Base-by-base conservation (phyloP, 2,113 vertebrate species). In the Uria lomvia region DNA sequence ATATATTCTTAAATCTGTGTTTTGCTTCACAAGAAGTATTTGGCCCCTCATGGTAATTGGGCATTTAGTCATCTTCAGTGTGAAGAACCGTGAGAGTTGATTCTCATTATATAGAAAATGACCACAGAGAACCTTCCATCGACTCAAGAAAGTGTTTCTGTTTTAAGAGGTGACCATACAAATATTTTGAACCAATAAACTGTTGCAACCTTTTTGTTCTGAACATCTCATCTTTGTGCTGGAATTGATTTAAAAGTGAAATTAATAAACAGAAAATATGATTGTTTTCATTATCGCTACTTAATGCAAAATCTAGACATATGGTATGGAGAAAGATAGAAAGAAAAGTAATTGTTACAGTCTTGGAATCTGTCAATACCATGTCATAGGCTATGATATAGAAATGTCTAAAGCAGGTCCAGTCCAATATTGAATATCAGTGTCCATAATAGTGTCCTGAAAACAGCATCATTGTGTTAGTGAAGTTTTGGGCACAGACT, bases 1-100 rank as follows among this genome's bases (percentile, higher is more conserved):
- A 0, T 55, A 4, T 2, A 0, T 59, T 80, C 26, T 24, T 82
- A 52, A 85, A 50, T 56, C 6, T 1, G 0, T 47, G 34, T 58
- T 65, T 34, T 0, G 0, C 47, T 84, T 85, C 36, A 13, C 36
- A 12, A 38, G 12, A 49, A 27, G 19, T 34, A 1, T 78, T 68
- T 60, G 67, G 3, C 8, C 29, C 15, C 60, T 82, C 27, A 0
- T n/a, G 40, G 9, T 75, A n/a, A 11, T 6, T 22, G 24, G 10
- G 18, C 1, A 14, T 76, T 22, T 65, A 27, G 27, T 66, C 23
- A 6, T 38, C 38, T 38, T 38, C 38, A 47, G 6, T 4, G 43
- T 49, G 58, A 56, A 65, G 34, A 85, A 43, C 15, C 2, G 0
- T 11, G 65, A 36, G 18, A 6, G 8, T n/a, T 81, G 15, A 4